Evolutionary conservation across 2,888 invertebrate species (phyloP), one percentile per base, ranked within the genome.

Genomic region (Rotaria socialis): DNA sequence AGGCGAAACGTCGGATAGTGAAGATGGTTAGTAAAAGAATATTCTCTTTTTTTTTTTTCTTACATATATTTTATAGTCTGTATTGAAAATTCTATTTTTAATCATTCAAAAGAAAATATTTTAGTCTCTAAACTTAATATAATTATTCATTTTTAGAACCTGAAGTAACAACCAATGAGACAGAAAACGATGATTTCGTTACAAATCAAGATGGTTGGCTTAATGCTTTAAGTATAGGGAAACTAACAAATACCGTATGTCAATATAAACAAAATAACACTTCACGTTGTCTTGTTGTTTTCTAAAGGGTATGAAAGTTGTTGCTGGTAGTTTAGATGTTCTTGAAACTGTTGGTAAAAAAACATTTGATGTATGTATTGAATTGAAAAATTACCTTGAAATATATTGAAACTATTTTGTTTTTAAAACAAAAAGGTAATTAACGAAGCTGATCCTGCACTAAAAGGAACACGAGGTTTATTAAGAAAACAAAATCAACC

Each of bases 341-440:
- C 91, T 97, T 84, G 97, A 97, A 91, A 94, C 94, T 0, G 95
- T 97, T 88, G 97, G 97, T 14, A 96, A 96, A 90, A 96, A 96
- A 90, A 97, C 96, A 0, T 96, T 96, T 94, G 94, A 95, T 90
- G 95, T 95, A 67, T 35, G 67, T 67, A 16, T 22, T 56, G 14
- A 52, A 52, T 52, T 2, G 14, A 14, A 16, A 10, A 14, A 14
- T 10, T 14, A 16, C 14, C 14, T 52, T 52, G 2, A 10, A 52
- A 14, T 52, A 52, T 52, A 52, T 52, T 16, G 5, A 10, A 52
- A 52, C 14, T 52, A 50, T 50, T 52, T 52, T 14, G 2, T 52
- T 52, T 10, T 52, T 4, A n/a, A n/a, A n/a, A n/a, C 16, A 27
- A 10, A 0, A 10, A 67, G 67, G 67, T 47, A 0, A 92, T 96